Evolutionary conservation across 1,140 invertebrate genomes (phyloP).

Genomic region (Scaptomyza pallida): DNA sequence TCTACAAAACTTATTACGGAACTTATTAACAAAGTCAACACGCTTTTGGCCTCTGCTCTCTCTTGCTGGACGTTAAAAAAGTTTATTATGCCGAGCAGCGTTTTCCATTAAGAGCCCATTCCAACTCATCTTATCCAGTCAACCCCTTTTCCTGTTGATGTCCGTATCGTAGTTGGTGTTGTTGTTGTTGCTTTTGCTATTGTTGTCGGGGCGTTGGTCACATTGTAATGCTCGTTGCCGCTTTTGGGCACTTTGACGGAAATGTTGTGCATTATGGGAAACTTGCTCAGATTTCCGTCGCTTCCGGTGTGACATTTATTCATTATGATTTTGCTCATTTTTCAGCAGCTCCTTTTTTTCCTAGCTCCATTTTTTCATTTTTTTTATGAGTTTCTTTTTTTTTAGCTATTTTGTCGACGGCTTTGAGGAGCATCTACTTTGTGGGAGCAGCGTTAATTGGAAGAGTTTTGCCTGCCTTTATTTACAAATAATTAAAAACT

Average conservation of each 20-base stretch:
- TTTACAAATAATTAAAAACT: conserved; percentile 81
- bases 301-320: conserved; percentile 82
- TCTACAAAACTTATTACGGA: conserved; percentile 69
- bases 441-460: conserved; percentile 62
- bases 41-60: conserved; percentile 42
- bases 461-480: conserved; percentile 60
- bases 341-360: conserved; percentile 40
- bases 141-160: conserved; percentile 11
- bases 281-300: conserved; percentile 64
- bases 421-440: conserved; percentile 26
- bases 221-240: conserved; percentile 41
- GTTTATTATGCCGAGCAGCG: conserved; percentile 75
- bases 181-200: conserved; percentile 5
- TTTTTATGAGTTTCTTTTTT: conserved; percentile 1
- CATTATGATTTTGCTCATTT: conserved; percentile 81
- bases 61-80: conserved; percentile 25
- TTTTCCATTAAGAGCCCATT: conserved; percentile 61
- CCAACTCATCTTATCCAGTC: not conserved
- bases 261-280: conserved; percentile 59
- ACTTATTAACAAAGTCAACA: conserved; percentile 83
- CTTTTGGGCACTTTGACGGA: conserved; percentile 58
- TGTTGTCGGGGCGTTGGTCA: conserved; percentile 18
- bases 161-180: not conserved
- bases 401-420: not conserved
- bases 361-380: not conserved